Conservation (phyloP, 1,140 invertebrate genomes). For the Prorops nasuta region DNA sequence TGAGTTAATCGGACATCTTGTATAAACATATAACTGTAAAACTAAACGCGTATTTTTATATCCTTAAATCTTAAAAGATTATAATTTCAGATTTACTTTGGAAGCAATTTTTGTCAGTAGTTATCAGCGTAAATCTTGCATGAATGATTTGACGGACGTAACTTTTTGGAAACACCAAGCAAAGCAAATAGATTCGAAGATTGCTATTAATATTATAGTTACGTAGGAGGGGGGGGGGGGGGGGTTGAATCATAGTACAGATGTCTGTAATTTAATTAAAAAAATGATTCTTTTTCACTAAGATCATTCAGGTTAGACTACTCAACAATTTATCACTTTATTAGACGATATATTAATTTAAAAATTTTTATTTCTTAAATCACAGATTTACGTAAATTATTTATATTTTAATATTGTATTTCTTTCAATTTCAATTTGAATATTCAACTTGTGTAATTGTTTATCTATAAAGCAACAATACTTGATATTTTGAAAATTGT, state of each 20-base stretch:
- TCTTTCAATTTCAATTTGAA: no score
- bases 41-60: no score
- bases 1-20: no score
- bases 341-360: conserved; percentile 14
- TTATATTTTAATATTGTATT: neutral
- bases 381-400: neutral
- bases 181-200: conserved; percentile 35
- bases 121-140: conserved; percentile 38
- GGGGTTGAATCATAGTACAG: no score
- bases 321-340: neutral
- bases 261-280: conserved; percentile 24
- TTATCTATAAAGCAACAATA: neutral
- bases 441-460: neutral
- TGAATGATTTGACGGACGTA: no score
- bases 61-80: neutral
- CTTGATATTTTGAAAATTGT: neutral
- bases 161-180: no score
- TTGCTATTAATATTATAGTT: conserved; percentile 16
- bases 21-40: no score
- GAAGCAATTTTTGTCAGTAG: conserved; percentile 24
- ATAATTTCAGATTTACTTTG: conserved; percentile 8
- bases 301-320: no score
- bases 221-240: conserved; percentile 4
- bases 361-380: conserved; percentile 9
- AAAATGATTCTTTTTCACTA: conserved; percentile 38